Evolutionary conservation across 2,113 vertebrate species (phyloP).

Genomic region (Colossoma macropomum): DNA sequence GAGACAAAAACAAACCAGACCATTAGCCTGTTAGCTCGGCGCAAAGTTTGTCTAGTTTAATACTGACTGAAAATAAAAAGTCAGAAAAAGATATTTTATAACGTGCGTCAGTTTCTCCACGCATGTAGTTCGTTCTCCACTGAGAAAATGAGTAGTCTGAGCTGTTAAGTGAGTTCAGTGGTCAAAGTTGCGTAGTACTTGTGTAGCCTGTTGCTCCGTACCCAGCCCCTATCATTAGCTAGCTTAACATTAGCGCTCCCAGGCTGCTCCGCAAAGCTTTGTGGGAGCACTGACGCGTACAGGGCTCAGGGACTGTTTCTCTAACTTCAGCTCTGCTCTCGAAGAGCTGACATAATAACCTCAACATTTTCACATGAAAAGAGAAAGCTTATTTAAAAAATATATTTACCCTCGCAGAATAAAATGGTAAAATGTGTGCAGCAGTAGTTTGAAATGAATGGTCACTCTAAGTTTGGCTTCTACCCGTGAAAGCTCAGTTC

Average conservation of each 20-base stretch:
- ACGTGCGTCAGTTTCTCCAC: not conserved
- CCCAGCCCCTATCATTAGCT: constrained; percentile 18
- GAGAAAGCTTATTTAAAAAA: too few species aligned
- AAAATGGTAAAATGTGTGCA: too few species aligned
- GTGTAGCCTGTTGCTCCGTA: constrained; percentile 39
- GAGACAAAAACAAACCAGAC: constrained; percentile 19
- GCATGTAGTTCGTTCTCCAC: not conserved
- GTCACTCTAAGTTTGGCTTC: too few species aligned
- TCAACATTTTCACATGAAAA: not conserved
- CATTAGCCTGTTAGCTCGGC: not conserved
- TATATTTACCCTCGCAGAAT: too few species aligned
- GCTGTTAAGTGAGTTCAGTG: not conserved
- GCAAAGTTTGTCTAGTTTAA: not conserved
- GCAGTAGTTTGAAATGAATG: too few species aligned
- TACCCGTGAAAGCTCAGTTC: too few species aligned
- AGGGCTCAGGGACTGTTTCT: not conserved
- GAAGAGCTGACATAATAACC: not conserved
- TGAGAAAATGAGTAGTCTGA: not conserved
- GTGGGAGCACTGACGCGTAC: constrained; percentile 54
- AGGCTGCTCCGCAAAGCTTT: constrained; percentile 41
- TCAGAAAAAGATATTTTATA: too few species aligned
- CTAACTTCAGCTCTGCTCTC: too few species aligned
- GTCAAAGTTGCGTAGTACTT: constrained; percentile 12
- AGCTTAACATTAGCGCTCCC: constrained; percentile 8
- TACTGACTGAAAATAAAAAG: not conserved